These are phyloP conservation scores for Austrolebias charrua DNA, from an alignment of 2,797 vertebrate genomes.

Conservation along the genomic window DNA sequence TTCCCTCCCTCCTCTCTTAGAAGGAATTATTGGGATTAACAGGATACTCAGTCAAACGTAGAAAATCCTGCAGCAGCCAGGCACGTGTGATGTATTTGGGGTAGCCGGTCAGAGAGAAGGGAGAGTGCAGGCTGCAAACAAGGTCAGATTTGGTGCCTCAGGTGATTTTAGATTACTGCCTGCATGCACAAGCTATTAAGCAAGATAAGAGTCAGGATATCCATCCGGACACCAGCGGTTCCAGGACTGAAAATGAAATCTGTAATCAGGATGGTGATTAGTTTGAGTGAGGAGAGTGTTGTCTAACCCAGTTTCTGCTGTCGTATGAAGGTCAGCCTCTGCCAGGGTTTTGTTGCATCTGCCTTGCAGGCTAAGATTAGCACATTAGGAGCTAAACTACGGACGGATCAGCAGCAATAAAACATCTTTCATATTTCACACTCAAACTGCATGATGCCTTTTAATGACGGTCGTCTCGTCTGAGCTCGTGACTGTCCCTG, in stretches of 20 bases:
- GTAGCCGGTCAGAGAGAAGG: constrained; percentile 37
- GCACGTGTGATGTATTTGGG: constrained; percentile 43
- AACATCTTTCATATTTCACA: constrained; percentile 7
- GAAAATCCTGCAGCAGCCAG: constrained; percentile 56
- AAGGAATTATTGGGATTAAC: constrained; percentile 73
- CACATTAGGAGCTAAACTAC: constrained; percentile 49
- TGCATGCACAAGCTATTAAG: constrained; percentile 28
- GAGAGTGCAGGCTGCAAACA: constrained; percentile 41
- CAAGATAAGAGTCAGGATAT: constrained; percentile 32
- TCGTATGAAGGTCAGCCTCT: constrained; percentile 14
- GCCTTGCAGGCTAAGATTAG: constrained; percentile 25
- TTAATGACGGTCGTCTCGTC: constrained; percentile 36
- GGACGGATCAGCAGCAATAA: constrained; percentile 15
- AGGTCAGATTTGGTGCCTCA: constrained; percentile 52
- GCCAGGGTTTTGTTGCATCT: constrained; percentile 10
- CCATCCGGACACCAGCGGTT: constrained; percentile 27
- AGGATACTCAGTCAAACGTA: constrained; percentile 38
- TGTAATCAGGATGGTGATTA: constrained; percentile 52
- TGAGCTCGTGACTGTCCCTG: constrained; percentile 34
- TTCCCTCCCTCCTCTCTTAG: constrained; percentile 54
- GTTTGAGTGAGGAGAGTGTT: constrained; percentile 25
- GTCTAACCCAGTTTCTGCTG: constrained; percentile 55
- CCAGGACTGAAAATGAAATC: constrained; percentile 52
- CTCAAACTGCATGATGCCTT: background rate
- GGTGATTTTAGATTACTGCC: constrained; percentile 62